Evolutionary conservation across 2,797 vertebrate species (phyloP).

Genomic region (Sarcophilus harrisii): DNA sequence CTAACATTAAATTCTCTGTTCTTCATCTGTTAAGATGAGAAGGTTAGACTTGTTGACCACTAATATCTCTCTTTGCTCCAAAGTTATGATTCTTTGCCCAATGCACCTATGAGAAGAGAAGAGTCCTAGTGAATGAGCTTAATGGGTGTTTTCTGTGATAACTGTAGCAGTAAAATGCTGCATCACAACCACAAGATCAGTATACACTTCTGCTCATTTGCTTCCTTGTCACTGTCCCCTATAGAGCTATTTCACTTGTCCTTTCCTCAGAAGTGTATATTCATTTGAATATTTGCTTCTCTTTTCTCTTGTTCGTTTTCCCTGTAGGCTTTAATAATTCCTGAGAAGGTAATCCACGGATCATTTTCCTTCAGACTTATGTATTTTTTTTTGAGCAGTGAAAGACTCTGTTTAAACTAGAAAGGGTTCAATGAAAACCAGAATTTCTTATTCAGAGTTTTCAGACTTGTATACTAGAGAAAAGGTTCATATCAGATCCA

Average conservation of each 20-base stretch:
- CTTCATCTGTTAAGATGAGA: background rate
- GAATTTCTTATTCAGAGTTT: constrained; percentile 25
- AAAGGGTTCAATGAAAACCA: background rate
- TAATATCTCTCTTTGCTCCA: background rate
- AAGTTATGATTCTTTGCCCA: background rate
- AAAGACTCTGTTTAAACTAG: constrained; percentile 63
- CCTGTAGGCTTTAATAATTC: constrained; percentile 58
- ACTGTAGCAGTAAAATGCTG: background rate
- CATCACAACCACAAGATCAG: background rate
- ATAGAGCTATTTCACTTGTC: constrained; percentile 31
- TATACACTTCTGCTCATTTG: constrained; percentile 11
- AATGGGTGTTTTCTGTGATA: background rate
- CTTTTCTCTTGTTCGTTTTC: constrained; percentile 68
- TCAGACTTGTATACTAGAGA: constrained; percentile 44
- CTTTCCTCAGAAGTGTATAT: constrained; percentile 59
- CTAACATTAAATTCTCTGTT: background rate
- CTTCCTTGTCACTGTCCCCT: constrained; percentile 26
- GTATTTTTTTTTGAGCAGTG: constrained; percentile 68
- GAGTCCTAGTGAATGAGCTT: constrained; percentile 27
- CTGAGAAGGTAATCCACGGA: constrained; percentile 59
- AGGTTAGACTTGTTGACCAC: background rate
- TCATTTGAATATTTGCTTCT: constrained; percentile 69
- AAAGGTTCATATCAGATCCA: constrained; percentile 10
- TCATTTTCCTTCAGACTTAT: constrained; percentile 60
- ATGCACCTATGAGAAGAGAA: background rate